Evolutionary conservation across 30 jellyfish, hydroid and myxozoan species (phyloP).

Genomic region (Sanderia malayensis): DNA sequence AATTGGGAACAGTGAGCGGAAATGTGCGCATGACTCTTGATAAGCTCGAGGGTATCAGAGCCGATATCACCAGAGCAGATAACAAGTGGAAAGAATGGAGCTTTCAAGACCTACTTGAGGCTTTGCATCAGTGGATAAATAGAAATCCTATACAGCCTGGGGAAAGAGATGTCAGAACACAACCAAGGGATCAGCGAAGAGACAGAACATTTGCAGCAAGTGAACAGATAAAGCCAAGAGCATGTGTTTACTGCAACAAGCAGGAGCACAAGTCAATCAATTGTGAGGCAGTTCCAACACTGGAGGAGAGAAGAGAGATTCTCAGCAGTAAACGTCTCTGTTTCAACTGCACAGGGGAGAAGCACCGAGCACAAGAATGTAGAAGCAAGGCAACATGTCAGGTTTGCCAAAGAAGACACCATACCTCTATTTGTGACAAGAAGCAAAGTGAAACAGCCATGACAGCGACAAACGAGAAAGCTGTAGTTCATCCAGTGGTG

Average conservation of each 20-base stretch:
- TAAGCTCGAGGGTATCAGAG: conserved; percentile 32
- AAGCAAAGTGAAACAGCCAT: background rate
- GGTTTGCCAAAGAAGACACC: background rate
- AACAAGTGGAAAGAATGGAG: conserved; percentile 45
- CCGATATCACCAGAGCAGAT: conserved; percentile 33
- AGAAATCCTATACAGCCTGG: conserved; percentile 34
- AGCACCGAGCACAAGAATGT: background rate
- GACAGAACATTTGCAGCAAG: background rate
- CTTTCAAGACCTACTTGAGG: conserved; percentile 14
- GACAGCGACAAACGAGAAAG: background rate
- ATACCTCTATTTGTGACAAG: background rate
- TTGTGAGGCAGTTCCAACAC: background rate
- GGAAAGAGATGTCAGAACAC: background rate
- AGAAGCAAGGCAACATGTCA: background rate
- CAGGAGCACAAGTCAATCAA: background rate
- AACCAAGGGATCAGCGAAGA: background rate
- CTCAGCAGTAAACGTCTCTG: conserved; percentile 1
- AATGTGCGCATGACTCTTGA: conserved; percentile 43
- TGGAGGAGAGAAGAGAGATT: background rate
- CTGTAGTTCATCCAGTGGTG: background rate
- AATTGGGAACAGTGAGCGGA: too few relatives aligned
- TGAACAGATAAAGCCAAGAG: background rate
- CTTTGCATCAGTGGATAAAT: conserved; percentile 27
- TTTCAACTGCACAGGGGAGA: background rate
- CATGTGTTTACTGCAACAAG: background rate